Base-by-base conservation (phyloP, 2,888 invertebrate genomes). In the Keiferia lycopersicella region DNA sequence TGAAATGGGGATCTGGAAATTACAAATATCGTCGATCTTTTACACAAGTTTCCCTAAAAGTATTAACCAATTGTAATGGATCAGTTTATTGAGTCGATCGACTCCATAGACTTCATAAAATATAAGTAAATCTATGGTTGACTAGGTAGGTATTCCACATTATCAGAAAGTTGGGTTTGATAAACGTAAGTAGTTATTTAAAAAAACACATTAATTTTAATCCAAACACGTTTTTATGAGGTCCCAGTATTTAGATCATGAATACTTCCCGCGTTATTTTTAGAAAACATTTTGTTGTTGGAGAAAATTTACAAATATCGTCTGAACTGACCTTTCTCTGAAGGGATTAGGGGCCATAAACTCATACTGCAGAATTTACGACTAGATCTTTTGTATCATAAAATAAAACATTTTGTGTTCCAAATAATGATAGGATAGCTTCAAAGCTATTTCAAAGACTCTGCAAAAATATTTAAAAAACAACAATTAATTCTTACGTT, bases 1-100 rank as follows among this genome's bases (percentile, higher is more conserved):
- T 16, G 94, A 92, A 74, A 94, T 94, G 30, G 94, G 95, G 72
- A 95, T 94, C 95, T 95, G 87, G 48, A 91, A 34, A 34, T 26
- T 3, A 53, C n/a, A 26, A 30, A 53, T 22, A 30, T 26, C 14
- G 20, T 53, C 30, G 12, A 14, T 53, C 2, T 18, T 4, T n/a
- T 16, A 48, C 10, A 1, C 48, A 48, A 6, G 2, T 26, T 26
- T 26, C 2, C 26, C 26, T 26, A 26, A 2, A 4, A 26, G 26
- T 26, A 6, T 26, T 26, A 2, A 4, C 6, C 2, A 26, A 34
- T 34, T 34, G 6, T 8, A 34, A 34, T 34, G 7, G 1, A 34
- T 34, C 34, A 7, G 34, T n/a, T n/a, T n/a, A n/a, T n/a, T n/a
- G n/a, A n/a, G n/a, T n/a, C n/a, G n/a, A n/a, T n/a, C n/a, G n/a